Conservation (phyloP, 2,113 vertebrate species). For the Eclectus roratus region DNA sequence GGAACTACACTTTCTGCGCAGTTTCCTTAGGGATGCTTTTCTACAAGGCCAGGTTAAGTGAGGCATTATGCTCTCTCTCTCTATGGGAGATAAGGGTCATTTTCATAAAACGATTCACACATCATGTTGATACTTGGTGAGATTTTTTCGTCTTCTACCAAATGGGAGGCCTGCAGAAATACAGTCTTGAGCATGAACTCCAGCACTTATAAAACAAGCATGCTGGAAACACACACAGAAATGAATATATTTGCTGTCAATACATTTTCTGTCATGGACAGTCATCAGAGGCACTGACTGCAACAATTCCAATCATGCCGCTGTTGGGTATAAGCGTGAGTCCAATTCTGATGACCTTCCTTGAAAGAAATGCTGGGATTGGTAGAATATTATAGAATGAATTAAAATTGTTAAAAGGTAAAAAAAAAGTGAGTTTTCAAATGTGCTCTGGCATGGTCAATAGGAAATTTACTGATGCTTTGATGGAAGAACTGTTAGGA, state of each 20-base stretch:
- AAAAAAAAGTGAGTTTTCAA: background rate
- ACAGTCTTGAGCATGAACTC: background rate
- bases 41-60: background rate
- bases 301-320: background rate
- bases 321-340: background rate
- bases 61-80: background rate
- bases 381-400: background rate
- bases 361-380: background rate
- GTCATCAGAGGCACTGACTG: background rate
- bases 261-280: background rate
- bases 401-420: background rate
- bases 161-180: background rate
- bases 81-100: background rate
- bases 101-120: background rate
- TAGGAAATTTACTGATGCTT: background rate
- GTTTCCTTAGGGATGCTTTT: background rate
- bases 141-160: background rate
- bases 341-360: background rate
- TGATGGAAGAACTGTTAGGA: background rate
- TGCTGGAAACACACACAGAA: background rate
- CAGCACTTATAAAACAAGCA: background rate
- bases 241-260: background rate
- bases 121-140: background rate
- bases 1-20: background rate
- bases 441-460: background rate